Percentiles rank a stretch among this genome's conserved stretches.
Evolutionary conservation across 2,797 vertebrate genomes (phyloP).

Genomic region (Lepilemur ruficaudatus): DNA sequence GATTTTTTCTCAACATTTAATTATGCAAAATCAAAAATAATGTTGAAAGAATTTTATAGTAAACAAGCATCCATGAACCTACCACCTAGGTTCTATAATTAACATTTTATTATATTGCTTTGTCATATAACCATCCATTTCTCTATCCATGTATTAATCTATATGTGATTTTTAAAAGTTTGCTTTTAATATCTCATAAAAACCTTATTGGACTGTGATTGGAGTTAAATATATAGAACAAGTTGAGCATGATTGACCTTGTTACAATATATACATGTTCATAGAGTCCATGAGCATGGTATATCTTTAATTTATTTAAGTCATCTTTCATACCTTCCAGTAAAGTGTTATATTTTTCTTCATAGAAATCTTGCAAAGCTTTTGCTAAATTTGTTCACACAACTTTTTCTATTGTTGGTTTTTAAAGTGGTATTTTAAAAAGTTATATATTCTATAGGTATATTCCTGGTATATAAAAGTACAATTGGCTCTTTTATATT

Average conservation of each 20-base stretch:
- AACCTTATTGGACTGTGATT: background rate
- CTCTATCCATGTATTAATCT: background rate
- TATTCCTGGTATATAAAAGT: background rate
- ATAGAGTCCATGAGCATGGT: background rate
- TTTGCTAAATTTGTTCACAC: background rate
- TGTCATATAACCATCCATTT: background rate
- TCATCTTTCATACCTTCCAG: background rate
- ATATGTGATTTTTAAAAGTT: background rate
- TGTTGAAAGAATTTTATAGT: background rate
- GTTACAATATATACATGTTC: background rate
- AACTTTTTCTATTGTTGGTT: background rate
- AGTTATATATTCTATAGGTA: background rate
- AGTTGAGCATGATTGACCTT: background rate
- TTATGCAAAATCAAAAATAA: background rate
- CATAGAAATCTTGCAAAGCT: background rate
- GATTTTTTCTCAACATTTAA: background rate
- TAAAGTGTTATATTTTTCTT: background rate
- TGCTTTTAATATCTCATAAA: background rate
- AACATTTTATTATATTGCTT: background rate
- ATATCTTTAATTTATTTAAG: background rate
- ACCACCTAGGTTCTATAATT: background rate
- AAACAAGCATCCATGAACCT: background rate
- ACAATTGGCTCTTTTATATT: constrained; percentile 3
- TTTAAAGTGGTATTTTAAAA: background rate
- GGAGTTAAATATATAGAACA: background rate